Conservation (phyloP, 2,888 invertebrate genomes). For the Argyresthia goedartella region DNA sequence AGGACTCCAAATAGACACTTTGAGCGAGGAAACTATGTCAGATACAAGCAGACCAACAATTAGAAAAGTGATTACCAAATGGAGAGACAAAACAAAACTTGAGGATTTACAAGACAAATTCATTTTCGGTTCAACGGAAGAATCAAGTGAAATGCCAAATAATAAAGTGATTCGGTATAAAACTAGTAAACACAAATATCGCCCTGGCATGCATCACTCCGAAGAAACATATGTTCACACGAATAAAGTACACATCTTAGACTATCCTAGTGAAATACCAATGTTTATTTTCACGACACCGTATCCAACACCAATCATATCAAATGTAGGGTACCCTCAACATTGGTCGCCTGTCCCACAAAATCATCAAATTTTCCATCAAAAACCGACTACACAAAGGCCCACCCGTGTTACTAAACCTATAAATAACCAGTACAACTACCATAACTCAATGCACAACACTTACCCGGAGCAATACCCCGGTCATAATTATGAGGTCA, state of each 20-base stretch:
- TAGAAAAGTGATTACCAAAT: constrained; percentile 62
- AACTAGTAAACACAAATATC: constrained; percentile 22
- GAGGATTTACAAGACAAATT: constrained; percentile 36
- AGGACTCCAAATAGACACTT: constrained; percentile 8
- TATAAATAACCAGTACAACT: constrained; percentile 31
- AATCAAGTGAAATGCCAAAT: constrained; percentile 19
- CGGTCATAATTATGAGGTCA: constrained; percentile 39
- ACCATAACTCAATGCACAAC: constrained; percentile 35
- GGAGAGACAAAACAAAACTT: constrained; percentile 60
- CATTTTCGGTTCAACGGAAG: constrained; percentile 12
- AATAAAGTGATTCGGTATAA: not conserved
- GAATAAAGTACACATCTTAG: constrained; percentile 38
- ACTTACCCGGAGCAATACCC: constrained; percentile 25
- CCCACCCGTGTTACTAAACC: constrained; percentile 39
- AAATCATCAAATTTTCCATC: constrained; percentile 11
- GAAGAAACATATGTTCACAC: constrained; percentile 39
- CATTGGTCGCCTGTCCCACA: constrained; percentile 24
- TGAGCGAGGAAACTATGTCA: constrained; percentile 8
- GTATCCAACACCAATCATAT: constrained; percentile 49
- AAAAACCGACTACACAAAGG: constrained; percentile 34
- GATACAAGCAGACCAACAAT: constrained; percentile 38
- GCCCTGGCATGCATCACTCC: constrained; percentile 30
- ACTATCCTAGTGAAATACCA: constrained; percentile 23
- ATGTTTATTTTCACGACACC: constrained; percentile 34
- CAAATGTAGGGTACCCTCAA: constrained; percentile 52